A percentile compares a stretch with the other conserved stretches of the same genome.
These are phyloP conservation scores for Tipula unca DNA, from an alignment of 2,888 invertebrate genomes.

Conservation along the genomic window DNA sequence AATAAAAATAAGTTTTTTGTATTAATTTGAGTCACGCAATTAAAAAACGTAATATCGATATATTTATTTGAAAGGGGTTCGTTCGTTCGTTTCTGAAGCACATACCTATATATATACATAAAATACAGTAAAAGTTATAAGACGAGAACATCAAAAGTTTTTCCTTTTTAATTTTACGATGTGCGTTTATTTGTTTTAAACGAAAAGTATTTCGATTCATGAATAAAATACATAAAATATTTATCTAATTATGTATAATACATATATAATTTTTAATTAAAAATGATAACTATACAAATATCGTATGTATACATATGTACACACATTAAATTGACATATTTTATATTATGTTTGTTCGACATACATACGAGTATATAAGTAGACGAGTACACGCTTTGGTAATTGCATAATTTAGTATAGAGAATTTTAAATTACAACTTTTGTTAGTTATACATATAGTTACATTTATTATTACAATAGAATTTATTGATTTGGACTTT, in stretches of 20 bases:
- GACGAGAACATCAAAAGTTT: neutral
- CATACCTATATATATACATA: neutral
- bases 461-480: neutral
- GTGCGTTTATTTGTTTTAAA: neutral
- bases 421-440: neutral
- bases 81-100: neutral
- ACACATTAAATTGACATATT: neutral
- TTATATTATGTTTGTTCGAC: neutral
- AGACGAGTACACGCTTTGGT: neutral
- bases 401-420: neutral
- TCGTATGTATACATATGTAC: neutral
- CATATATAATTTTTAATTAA: neutral
- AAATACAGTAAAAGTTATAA: neutral
- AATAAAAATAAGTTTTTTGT: neutral
- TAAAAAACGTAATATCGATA: constrained; percentile 8
- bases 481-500: neutral
- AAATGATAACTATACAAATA: neutral
- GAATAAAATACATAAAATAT: constrained; percentile 8
- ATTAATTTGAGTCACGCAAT: constrained; percentile 1
- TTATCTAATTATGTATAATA: constrained; percentile 4
- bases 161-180: neutral
- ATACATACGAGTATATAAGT: no score
- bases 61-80: constrained; percentile 8
- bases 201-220: neutral
- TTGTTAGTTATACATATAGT: neutral